phyloP scores from a whole-genome alignment of 1,140 invertebrate genomes.

The Aphelinus atriplicis region DNA sequence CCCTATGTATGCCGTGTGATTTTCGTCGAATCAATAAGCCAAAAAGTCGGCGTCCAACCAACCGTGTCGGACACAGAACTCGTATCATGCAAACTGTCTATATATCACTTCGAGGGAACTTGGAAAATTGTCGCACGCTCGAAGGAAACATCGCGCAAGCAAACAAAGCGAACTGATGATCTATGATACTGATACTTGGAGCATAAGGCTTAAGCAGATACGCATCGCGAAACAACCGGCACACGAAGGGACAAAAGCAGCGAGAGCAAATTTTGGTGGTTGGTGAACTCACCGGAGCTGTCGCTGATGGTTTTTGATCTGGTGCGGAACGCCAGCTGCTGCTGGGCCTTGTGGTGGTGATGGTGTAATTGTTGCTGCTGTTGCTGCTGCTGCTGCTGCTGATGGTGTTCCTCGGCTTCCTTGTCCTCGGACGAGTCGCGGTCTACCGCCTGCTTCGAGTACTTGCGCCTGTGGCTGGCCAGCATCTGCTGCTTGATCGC shows the following conservation, averaged over 20 bases:
- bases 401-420: constrained; percentile 54
- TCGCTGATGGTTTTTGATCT: constrained; percentile 92
- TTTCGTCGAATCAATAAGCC: too few relatives aligned
- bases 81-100: too few relatives aligned
- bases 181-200: too few relatives aligned
- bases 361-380: constrained; percentile 88
- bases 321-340: constrained; percentile 75
- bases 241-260: not conserved
- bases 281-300: constrained; percentile 70
- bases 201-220: too few relatives aligned
- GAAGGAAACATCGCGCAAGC: too few relatives aligned
- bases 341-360: constrained; percentile 44
- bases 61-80: too few relatives aligned
- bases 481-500: constrained; percentile 66
- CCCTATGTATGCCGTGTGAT: too few relatives aligned
- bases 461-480: constrained; percentile 77
- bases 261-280: not conserved
- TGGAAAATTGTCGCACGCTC: too few relatives aligned
- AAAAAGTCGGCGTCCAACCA: too few relatives aligned
- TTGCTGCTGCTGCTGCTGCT: constrained; percentile 69
- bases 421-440: constrained; percentile 72
- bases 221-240: too few relatives aligned
- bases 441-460: constrained; percentile 90
- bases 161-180: too few relatives aligned
- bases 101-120: too few relatives aligned